Base-by-base conservation (phyloP, 2,888 invertebrate species). In the Eurytoma californica region DNA sequence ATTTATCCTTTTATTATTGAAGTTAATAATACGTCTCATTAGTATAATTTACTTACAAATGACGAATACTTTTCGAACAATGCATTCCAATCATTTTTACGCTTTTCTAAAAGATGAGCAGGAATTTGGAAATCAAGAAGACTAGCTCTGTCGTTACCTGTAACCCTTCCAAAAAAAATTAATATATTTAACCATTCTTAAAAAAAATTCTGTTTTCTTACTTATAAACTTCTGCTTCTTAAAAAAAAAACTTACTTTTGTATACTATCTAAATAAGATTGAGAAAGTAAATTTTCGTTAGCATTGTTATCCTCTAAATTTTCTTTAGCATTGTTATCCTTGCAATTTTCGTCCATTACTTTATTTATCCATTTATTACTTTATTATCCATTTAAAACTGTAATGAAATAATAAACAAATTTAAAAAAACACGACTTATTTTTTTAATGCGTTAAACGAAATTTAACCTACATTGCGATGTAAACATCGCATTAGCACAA, bases 11-110 rank as follows among this genome's bases (percentile, higher is more conserved):
- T 9, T 7, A 9, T 39, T 39, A 39, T 39, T 4, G 1, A 9
- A 1, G 9, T 39, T 39, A 9, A 9, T 39, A 39, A 51, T 24
- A 61, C 28, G 47, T 53, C 16, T 13, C 39, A 0, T 39, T 9
- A 9, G 39, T 39, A 9, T 1, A 39, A 7, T 20, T 13, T 51
- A 18, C 14, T 70, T 77, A 87, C 87, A 68, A 83, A 63, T 14
- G 82, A 9, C 0, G 80, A 79, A 69, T 86, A 88, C 76, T 83
- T 88, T 9, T 77, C 20, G 72, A 86, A 88, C 1, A 87, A 81
- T 4, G 73, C 49, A n/a, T 77, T n/a, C 87, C 88, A 87, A 24
- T 72, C 76, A 60, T 81, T 65, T 63, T 84, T 55, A 3, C 86
- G 82, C 0, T 66, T 24, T 28, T 84, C 67, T 49, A 84, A 55